These are phyloP conservation scores for Castor canadensis DNA, from an alignment of 2,113 vertebrate species.

Conservation along the genomic window DNA sequence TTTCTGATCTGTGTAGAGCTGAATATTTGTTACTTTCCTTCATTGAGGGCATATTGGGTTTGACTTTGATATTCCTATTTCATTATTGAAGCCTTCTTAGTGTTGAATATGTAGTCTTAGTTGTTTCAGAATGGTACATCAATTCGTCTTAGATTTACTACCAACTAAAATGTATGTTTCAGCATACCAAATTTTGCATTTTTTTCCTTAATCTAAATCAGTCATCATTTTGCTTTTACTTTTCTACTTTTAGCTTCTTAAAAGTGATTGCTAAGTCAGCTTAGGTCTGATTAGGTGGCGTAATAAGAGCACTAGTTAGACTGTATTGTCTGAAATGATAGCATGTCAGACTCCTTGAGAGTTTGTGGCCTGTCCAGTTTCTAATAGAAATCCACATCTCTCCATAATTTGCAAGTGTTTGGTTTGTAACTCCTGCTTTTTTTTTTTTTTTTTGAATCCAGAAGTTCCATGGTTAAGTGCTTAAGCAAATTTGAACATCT, in stretches of 20 bases:
- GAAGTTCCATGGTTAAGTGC: conserved; percentile 81
- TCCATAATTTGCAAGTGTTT: conserved; percentile 79
- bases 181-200: conserved; percentile 81
- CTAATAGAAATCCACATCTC: conserved; percentile 80
- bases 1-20: conserved; percentile 88
- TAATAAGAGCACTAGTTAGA: conserved; percentile 80
- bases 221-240: conserved; percentile 86
- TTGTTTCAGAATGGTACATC: conserved; percentile 82
- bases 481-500: conserved; percentile 81
- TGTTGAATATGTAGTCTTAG: conserved; percentile 84
- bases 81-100: conserved; percentile 82
- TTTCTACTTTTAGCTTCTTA: conserved; percentile 85
- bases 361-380: conserved; percentile 84
- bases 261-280: conserved; percentile 82
- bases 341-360: conserved; percentile 84
- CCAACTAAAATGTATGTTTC: conserved; percentile 83
- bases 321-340: conserved; percentile 84
- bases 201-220: conserved; percentile 79
- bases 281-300: conserved; percentile 81
- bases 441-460: conserved; percentile 69
- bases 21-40: conserved; percentile 88
- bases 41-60: conserved; percentile 86
- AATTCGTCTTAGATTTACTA: conserved; percentile 78
- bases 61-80: conserved; percentile 81
- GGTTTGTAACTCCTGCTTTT: conserved; percentile 78